Base-by-base conservation (phyloP, 2,888 invertebrate species). In the Lasioglossum lativentre region DNA sequence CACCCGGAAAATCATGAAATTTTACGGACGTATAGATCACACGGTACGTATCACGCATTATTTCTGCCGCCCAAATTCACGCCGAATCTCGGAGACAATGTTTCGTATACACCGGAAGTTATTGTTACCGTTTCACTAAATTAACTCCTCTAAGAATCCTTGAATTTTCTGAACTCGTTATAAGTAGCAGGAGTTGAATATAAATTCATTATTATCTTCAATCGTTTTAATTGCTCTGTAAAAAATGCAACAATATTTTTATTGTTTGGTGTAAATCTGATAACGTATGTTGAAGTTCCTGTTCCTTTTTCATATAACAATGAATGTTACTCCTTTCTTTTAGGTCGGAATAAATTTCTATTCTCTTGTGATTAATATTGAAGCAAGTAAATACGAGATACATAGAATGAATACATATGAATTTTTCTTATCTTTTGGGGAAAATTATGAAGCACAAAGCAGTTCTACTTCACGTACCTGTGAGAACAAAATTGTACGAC, bases 31-130 rank as follows among this genome's bases (percentile, higher is more conserved):
- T 19, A 19, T 63, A 63, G 63, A 63, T 63, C 63, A 19, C 63
- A 16, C 63, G 63, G 63, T 63, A 63, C 19, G 63, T 63, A 63
- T 63, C 63, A 63, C 63, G 63, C 63, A 63, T 30, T 19, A 16
- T 34, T 63, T 63, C 63, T 30, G 27, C 63, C 8, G 63, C 30
- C 30, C 30, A 63, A 63, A 34, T 63, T 30, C 30, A 63, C n/a
- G n/a, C 56, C 56, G n/a, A n/a, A 12, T n/a, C 56, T 56, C 56
- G n/a, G n/a, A 12, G 56, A 56, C 56, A 23, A 16, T 56, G n/a
- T 56, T 56, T 12, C 56, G 56, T n/a, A n/a, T 12, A n/a, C n/a
- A n/a, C 56, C n/a, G 56, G n/a, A 56, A 56, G 56, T 56, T 10
- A n/a, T 56, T 0, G 12, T 12, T 12, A 56, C 4, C 56, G 56